phyloP scores from a whole-genome alignment of 2,113 vertebrate genomes.

The Archocentrus centrarchus region DNA sequence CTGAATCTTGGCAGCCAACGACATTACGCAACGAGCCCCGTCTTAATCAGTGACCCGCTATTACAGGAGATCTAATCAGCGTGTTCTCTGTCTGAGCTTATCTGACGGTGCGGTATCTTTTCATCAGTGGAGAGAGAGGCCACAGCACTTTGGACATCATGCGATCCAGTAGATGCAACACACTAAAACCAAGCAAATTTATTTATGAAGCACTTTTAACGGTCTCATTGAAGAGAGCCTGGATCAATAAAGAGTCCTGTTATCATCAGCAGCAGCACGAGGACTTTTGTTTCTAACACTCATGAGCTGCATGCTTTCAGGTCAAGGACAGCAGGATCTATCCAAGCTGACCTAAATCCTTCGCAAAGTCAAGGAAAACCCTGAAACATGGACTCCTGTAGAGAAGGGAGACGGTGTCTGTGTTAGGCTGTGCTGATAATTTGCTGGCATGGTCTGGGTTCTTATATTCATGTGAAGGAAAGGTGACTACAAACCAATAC shows the following conservation, averaged over 20 bases:
- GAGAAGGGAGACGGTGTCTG: background rate
- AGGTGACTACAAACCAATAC: rapidly evolving
- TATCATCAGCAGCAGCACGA: conserved; percentile 18
- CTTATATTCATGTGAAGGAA: rapidly evolving
- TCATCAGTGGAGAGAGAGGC: conserved; percentile 15
- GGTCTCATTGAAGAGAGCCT: background rate
- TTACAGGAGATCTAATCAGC: conserved; percentile 42
- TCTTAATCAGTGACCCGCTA: conserved; percentile 49
- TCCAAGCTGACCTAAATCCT: background rate
- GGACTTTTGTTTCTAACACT: background rate
- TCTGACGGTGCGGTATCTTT: conserved; percentile 47
- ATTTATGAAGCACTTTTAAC: conserved; percentile 49
- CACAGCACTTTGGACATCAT: conserved; percentile 63
- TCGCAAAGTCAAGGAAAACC: background rate
- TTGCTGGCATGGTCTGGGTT: background rate
- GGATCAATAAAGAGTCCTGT: conserved; percentile 35
- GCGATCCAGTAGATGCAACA: conserved; percentile 14
- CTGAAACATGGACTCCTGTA: background rate
- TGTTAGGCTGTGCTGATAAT: too few species aligned
- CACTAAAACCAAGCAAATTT: conserved; percentile 15
- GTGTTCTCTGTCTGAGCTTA: conserved; percentile 37
- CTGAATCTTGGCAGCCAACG: conserved; percentile 40
- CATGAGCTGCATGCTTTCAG: rapidly evolving
- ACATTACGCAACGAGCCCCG: conserved; percentile 44
- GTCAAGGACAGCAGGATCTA: background rate